Conservation (phyloP, 64 coral and sea anemone genomes). For the Montipora sp. region DNA sequence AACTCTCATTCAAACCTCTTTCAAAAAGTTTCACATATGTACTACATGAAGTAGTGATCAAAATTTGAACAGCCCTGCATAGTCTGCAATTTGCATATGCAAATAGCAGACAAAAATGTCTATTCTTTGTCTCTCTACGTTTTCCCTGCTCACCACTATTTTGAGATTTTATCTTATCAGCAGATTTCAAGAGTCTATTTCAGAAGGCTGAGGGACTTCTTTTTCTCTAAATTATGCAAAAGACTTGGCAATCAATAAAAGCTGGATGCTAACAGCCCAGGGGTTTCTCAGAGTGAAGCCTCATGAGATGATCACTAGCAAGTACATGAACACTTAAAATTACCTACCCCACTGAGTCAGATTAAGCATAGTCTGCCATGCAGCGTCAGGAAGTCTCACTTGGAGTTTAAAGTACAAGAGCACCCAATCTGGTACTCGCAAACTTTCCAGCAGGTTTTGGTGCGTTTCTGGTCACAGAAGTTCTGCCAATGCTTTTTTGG, state of each 20-base stretch:
- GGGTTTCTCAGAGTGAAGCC: not conserved
- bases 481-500: not conserved
- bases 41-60: no score
- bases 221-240: not conserved
- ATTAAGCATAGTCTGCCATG: constrained; percentile 40
- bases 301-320: not conserved
- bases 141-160: not conserved
- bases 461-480: not conserved
- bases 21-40: no score
- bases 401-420: constrained; percentile 14
- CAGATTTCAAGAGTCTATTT: not conserved
- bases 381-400: constrained; percentile 16
- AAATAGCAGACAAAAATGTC: not conserved
- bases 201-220: not conserved
- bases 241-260: not conserved
- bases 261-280: not conserved
- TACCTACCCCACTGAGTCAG: constrained; percentile 34
- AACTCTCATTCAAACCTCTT: not conserved
- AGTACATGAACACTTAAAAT: not conserved
- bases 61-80: no score
- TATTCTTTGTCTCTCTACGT: not conserved
- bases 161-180: not conserved
- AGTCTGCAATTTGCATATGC: no score
- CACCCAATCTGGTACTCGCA: constrained; percentile 53
- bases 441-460: constrained; percentile 2